Percentiles rank a stretch among this genome's conserved stretches.
Evolutionary conservation across 2,797 vertebrate genomes (phyloP).

Genomic region (Gobionotothen gibberifrons): DNA sequence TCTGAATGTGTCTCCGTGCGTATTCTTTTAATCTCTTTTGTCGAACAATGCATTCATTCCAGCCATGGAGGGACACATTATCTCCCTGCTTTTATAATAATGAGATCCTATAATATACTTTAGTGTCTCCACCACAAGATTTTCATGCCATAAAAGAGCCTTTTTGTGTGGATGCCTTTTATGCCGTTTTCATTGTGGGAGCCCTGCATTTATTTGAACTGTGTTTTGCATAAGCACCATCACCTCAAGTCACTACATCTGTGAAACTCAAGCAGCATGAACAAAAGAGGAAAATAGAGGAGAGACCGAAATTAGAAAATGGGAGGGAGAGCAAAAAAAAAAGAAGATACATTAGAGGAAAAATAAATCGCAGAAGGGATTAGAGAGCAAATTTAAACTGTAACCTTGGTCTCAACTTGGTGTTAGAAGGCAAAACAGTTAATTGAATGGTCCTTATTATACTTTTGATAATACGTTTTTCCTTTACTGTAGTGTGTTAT

Average conservation of each 20-base stretch:
- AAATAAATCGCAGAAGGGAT: constrained; percentile 41
- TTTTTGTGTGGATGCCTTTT: constrained; percentile 61
- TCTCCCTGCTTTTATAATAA: constrained; percentile 58
- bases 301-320: constrained; percentile 42
- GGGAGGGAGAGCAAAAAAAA: constrained; percentile 16
- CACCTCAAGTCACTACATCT: constrained; percentile 83
- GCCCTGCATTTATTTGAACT: constrained; percentile 75
- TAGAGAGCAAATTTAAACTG: constrained; percentile 48
- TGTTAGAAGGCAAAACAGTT: constrained; percentile 35
- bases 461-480: too few relatives aligned
- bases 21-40: constrained; percentile 21
- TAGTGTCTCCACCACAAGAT: constrained; percentile 33
- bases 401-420: constrained; percentile 41
- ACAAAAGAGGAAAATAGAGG: constrained; percentile 69
- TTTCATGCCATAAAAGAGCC: constrained; percentile 35
- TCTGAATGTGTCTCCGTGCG: constrained; percentile 2
- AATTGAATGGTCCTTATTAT: constrained; percentile 15
- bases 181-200: constrained; percentile 73
- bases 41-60: constrained; percentile 37
- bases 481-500: too few relatives aligned
- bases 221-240: constrained; percentile 80
- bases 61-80: constrained; percentile 9
- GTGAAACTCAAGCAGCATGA: constrained; percentile 77
- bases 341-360: constrained; percentile 23
- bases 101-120: constrained; percentile 55